Evolutionary conservation across 2,113 vertebrate species (phyloP).

Genomic region (Antechinus flavipes): DNA sequence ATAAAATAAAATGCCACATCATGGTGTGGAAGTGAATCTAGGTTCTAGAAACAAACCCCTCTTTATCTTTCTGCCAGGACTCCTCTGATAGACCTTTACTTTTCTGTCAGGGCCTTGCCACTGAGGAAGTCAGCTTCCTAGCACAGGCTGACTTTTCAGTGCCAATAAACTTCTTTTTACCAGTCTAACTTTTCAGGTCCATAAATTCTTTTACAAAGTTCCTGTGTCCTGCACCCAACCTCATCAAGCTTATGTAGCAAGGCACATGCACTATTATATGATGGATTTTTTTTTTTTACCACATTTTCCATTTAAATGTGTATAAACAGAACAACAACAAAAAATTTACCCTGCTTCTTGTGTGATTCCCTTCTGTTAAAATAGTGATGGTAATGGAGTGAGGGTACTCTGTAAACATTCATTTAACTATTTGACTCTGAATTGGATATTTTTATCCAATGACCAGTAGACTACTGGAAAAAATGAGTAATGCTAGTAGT

Average conservation of each 20-base stretch:
- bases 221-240: no score
- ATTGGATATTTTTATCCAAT: not conserved
- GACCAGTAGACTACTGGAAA: not conserved
- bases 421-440: not conserved
- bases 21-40: not conserved
- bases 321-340: not conserved
- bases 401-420: not conserved
- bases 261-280: not conserved
- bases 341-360: not conserved
- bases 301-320: not conserved
- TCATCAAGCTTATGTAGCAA: not conserved
- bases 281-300: not conserved
- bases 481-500: not conserved
- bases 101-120: no score
- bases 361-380: not conserved
- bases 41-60: not conserved
- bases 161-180: no score
- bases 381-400: not conserved
- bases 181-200: no score
- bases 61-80: no score
- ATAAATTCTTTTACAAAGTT: no score
- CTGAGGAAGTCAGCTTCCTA: no score
- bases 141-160: no score
- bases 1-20: not conserved
- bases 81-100: no score